phyloP scores from a whole-genome alignment of 2,113 vertebrate species.

The Phoenicopterus ruber region DNA sequence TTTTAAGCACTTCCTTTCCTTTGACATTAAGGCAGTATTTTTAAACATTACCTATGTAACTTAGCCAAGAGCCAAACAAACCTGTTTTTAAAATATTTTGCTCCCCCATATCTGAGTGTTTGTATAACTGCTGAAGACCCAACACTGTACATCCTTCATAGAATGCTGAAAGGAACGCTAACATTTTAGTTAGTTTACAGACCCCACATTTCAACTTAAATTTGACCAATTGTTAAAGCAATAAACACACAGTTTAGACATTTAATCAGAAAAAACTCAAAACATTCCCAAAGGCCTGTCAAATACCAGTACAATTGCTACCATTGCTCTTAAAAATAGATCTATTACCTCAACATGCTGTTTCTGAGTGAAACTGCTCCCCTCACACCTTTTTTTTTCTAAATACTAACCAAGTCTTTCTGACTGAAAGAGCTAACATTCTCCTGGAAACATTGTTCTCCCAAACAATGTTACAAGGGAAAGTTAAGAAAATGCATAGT shows the following conservation, averaged over 20 bases:
- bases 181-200: background rate
- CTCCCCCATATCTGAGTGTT: background rate
- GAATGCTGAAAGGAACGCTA: background rate
- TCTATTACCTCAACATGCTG: background rate
- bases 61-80: background rate
- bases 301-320: background rate
- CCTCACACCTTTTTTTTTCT: background rate
- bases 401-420: background rate
- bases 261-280: background rate
- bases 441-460: background rate
- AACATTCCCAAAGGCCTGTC: background rate
- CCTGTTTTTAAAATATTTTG: background rate
- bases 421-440: background rate
- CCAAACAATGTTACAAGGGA: background rate
- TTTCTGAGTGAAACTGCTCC: background rate
- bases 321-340: background rate
- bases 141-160: background rate
- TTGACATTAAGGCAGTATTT: background rate
- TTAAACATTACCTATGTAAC: background rate
- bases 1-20: background rate
- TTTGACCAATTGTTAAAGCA: background rate
- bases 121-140: background rate
- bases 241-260: background rate
- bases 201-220: background rate
- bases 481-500: background rate